Evolutionary conservation across 2,113 vertebrate genomes (phyloP), one percentile per base, ranked within the genome.

Genomic region (Octodon degus): DNA sequence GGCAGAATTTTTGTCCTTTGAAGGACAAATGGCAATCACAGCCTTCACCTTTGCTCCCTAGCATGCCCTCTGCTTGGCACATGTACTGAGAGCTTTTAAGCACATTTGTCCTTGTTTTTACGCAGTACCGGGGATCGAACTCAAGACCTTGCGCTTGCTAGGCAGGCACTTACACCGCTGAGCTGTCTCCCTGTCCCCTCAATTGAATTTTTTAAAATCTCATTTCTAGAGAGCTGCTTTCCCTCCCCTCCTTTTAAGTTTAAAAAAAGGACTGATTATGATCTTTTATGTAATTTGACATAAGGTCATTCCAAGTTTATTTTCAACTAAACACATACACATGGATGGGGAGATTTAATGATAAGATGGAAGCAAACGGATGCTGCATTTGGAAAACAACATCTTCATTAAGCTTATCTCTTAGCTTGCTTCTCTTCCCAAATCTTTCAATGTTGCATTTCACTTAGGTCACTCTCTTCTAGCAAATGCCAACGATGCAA

Each of bases 341-440:
- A 16, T 9, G 34, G 30, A 14, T 11, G 68, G 20, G n/a, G 37
- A 34, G 67, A 62, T 85, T 91, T 94, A 87, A 96, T 85, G 94
- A 83, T 1, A 34, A 3, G 80, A 96, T 84, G 60, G 50, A 83
- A 55, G 92, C 86, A 88, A 84, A 97, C 97, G 90, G 81, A 74
- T 34, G 34, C 0, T 0, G 50, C 62, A 40, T 93, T 2, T 43
- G 76, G 53, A 94, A 88, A 98, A 83, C 68, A 70, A 76, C 92
- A 40, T 53, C 47, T 60, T 86, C 82, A 96, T 96, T 77, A 95
- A 89, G 97, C 68, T 19, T 68, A 62, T 97, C 93, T 97, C 83
- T 53, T 62, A 58, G 91, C 77, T 55, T 67, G 30, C 95, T 92
- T 7, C 40, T 88, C 19, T 3, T 92, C 77, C 50, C 37, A 94